Evolutionary conservation across 2,888 invertebrate genomes (phyloP).

Genomic region (Cephus pulcher): DNA sequence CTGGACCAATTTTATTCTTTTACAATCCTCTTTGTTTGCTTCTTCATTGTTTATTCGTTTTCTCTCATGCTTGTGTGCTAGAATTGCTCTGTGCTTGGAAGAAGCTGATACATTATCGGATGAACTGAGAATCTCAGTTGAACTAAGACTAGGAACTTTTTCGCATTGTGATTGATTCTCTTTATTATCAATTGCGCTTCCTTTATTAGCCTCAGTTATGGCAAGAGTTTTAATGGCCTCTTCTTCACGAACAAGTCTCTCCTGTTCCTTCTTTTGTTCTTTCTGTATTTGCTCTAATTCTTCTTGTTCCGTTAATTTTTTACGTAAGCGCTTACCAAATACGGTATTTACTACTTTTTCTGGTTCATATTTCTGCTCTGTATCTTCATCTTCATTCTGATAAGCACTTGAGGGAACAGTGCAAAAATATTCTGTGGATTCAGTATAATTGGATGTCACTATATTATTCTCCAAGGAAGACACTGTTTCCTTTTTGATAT

Average conservation of each 20-base stretch:
- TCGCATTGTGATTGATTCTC: background rate
- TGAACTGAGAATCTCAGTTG: background rate
- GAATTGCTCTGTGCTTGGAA: background rate
- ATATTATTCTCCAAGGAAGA: background rate
- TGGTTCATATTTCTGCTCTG: constrained; percentile 32
- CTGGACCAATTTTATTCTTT: constrained; percentile 6
- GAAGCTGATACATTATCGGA: background rate
- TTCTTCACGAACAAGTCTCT: constrained; percentile 1
- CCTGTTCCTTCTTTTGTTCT: constrained; percentile 15
- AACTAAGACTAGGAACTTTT: constrained; percentile 2
- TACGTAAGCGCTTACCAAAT: constrained; percentile 52
- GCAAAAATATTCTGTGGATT: background rate
- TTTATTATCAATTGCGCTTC: background rate
- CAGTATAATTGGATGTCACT: background rate
- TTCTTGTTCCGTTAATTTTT: constrained; percentile 33
- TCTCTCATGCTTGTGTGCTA: constrained; percentile 9
- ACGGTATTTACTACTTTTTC: constrained; percentile 38
- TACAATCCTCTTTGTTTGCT: constrained; percentile 4
- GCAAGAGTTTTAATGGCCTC: background rate
- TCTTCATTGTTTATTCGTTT: constrained; percentile 9
- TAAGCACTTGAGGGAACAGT: background rate
- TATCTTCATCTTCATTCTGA: constrained; percentile 12
- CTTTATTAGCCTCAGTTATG: background rate
- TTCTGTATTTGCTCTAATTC: constrained; percentile 26
- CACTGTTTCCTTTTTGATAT: background rate